Evolutionary conservation across 64 coral and sea anemone species (phyloP).

Genomic region (Catalaphyllia jardinei): DNA sequence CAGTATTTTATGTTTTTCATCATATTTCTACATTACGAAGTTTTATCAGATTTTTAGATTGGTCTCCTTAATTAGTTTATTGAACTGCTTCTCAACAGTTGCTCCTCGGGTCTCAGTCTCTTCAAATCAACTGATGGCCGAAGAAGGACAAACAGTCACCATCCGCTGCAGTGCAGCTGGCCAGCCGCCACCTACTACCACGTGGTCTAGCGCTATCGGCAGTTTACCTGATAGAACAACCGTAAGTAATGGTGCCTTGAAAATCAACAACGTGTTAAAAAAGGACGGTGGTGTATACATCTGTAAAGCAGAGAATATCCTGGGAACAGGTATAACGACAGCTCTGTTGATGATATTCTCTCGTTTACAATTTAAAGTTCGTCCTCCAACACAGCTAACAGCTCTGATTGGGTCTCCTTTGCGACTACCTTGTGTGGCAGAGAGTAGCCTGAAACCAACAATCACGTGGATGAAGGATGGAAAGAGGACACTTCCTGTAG

Average conservation of each 20-base stretch:
- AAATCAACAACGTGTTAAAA: too few relatives aligned
- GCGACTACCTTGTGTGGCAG: conserved; percentile 20
- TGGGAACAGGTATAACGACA: too few relatives aligned
- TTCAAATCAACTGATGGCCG: not conserved
- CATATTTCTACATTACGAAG: too few relatives aligned
- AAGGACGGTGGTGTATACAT: too few relatives aligned
- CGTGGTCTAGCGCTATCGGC: conserved; percentile 32
- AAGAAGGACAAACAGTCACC: not conserved
- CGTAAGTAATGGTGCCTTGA: too few relatives aligned
- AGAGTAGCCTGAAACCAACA: conserved; percentile 12
- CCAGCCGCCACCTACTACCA: conserved; percentile 5
- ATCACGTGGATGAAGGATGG: conserved; percentile 49
- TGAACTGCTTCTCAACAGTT: too few relatives aligned
- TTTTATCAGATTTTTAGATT: too few relatives aligned
- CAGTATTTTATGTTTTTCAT: too few relatives aligned
- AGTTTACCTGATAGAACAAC: not conserved
- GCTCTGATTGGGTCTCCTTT: not conserved
- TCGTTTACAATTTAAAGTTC: not conserved
- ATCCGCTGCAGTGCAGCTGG: conserved; percentile 20
- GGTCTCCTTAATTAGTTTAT: not conserved
- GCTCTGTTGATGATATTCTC: not conserved
- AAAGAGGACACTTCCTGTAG: not conserved
- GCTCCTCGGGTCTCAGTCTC: too few relatives aligned
- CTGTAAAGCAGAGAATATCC: too few relatives aligned
- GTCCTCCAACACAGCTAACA: not conserved